phyloP scores from a whole-genome alignment of 2,797 vertebrate genomes.

The Molossus molossus region DNA sequence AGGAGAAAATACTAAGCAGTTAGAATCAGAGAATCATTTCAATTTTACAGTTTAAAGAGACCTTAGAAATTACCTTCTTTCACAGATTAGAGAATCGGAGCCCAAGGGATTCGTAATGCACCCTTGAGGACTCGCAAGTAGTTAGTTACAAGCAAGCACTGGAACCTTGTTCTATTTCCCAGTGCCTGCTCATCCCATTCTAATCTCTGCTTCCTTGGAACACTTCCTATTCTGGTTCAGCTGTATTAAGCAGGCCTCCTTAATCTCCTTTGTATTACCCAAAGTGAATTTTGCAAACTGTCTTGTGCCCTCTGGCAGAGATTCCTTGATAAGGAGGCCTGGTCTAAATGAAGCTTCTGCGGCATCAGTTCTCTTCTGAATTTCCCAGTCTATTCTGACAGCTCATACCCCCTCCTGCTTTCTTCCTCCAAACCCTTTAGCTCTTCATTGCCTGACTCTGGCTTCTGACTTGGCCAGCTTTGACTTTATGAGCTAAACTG shows the following conservation, averaged over 20 bases:
- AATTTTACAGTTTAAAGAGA: conserved; percentile 57
- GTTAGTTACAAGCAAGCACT: conserved; percentile 32
- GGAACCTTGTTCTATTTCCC: conserved; percentile 22
- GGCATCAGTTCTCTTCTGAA: conserved; percentile 88
- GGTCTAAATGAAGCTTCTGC: conserved; percentile 89
- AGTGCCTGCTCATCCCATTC: conserved; percentile 67
- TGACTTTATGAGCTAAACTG: conserved; percentile 90
- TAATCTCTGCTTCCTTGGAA: conserved; percentile 80
- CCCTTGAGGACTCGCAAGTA: neutral
- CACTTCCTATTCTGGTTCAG: conserved; percentile 80
- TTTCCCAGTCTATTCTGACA: conserved; percentile 89
- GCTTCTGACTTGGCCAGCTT: conserved; percentile 91
- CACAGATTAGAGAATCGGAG: conserved; percentile 37
- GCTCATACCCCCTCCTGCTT: conserved; percentile 83
- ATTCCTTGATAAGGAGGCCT: conserved; percentile 87
- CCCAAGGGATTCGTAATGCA: neutral
- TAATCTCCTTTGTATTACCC: conserved; percentile 88
- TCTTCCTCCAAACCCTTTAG: conserved; percentile 87
- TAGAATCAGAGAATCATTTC: conserved; percentile 42
- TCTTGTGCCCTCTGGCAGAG: conserved; percentile 89
- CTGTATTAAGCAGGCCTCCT: conserved; percentile 87
- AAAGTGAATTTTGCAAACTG: conserved; percentile 90
- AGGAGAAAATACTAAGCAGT: conserved; percentile 36
- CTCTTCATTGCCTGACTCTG: conserved; percentile 88
- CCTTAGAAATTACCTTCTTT: conserved; percentile 42